Conservation (phyloP, 2,113 vertebrate species). For the Nycticryphes semicollaris region DNA sequence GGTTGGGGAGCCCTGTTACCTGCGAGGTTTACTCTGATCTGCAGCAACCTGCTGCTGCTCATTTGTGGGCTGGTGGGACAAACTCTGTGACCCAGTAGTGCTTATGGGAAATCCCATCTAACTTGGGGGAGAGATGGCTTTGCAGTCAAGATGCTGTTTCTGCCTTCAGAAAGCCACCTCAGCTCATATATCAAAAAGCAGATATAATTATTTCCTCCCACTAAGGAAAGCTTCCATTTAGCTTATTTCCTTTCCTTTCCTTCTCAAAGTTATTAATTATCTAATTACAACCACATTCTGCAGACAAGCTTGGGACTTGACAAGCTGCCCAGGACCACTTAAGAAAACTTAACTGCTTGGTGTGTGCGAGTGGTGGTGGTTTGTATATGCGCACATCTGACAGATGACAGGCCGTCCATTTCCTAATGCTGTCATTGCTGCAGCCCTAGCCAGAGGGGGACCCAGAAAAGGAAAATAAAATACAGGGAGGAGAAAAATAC, state of each 20-base stretch:
- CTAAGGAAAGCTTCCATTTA: conserved; percentile 73
- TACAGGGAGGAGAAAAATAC: neutral
- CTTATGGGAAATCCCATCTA: neutral
- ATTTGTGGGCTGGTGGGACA: neutral
- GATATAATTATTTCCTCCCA: conserved; percentile 68
- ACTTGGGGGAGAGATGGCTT: neutral
- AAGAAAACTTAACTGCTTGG: neutral
- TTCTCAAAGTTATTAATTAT: conserved; percentile 69
- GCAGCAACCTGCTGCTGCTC: neutral
- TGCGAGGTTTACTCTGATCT: neutral
- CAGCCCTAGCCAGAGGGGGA: neutral
- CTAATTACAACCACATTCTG: conserved; percentile 76
- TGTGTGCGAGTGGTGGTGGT: neutral
- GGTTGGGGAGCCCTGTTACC: neutral
- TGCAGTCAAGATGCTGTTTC: neutral
- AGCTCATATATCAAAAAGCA: conserved; percentile 70
- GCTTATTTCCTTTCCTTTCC: conserved; percentile 40
- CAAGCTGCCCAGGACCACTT: conserved; percentile 64
- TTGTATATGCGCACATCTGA: neutral
- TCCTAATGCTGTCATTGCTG: neutral
- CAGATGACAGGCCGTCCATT: neutral
- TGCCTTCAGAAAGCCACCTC: conserved; percentile 34
- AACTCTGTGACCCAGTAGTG: neutral
- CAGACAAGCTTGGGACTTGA: conserved; percentile 38
- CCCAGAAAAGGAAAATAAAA: neutral